Conservation (phyloP, 2,113 vertebrate species). For the Seriola rivoliana region DNA sequence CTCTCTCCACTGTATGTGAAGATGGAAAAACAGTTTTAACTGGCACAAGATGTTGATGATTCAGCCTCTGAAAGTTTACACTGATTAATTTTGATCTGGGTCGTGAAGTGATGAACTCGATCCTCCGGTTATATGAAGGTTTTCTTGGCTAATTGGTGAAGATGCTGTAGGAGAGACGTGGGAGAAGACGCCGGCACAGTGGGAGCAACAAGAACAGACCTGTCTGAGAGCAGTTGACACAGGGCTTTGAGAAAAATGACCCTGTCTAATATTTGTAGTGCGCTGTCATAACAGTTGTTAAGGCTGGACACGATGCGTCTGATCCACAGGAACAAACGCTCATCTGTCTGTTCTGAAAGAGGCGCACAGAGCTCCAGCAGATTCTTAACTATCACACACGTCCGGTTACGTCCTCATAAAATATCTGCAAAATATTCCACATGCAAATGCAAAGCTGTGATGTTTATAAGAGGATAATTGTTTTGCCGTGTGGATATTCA, state of each 20-base stretch:
- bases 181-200: background rate
- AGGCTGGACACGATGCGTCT: slow-evolving; percentile 11
- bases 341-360: background rate
- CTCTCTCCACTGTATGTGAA: background rate
- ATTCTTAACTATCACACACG: slow-evolving; percentile 21
- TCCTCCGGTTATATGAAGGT: background rate
- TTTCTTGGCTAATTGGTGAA: slow-evolving; percentile 31
- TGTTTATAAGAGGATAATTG: slow-evolving; percentile 24
- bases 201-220: slow-evolving; percentile 64
- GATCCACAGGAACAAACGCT: background rate
- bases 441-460: slow-evolving; percentile 49
- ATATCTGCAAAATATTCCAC: slow-evolving; percentile 5
- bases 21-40: background rate
- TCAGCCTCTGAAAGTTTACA: background rate
- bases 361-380: background rate
- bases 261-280: slow-evolving; percentile 44
- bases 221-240: slow-evolving; percentile 43
- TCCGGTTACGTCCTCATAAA: slow-evolving; percentile 35
- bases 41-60: background rate
- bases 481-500: background rate
- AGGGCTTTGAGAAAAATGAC: slow-evolving; percentile 42
- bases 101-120: background rate
- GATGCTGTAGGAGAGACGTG: slow-evolving; percentile 9
- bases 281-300: slow-evolving; percentile 56
- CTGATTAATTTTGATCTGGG: slow-evolving; percentile 10